Evolutionary conservation across 2,113 vertebrate species (phyloP), one percentile per base, ranked within the genome.

Genomic region (Lipophrys pholis): DNA sequence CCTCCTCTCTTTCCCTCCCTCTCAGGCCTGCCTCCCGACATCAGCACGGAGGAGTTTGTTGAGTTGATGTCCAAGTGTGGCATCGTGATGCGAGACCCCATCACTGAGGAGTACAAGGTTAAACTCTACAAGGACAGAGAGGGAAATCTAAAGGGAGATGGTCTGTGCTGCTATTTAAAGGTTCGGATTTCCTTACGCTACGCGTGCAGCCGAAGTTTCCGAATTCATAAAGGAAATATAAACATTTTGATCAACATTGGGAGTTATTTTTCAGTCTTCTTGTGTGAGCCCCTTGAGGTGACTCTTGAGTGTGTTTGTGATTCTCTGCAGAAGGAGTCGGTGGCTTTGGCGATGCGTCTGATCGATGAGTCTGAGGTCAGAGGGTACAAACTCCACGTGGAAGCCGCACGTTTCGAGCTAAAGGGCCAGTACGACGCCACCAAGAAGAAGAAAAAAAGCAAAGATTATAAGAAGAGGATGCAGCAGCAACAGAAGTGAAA

Each of bases 141-240:
- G 46, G 97, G 97, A 57, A 98, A 98, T 86, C 96, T 96, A 72
- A 99, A 99, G 91, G 98, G 98, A 72, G 98, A 98, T 9, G 97
- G 97, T 5, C 95, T 99, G 69, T 99, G 98, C 91, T 99, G 97
- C 90, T 99, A 98, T 80, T 93, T 98, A 8, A 99, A 98, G 96
- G 97, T 98, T n/a, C 76, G 94, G 14, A 6, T 16, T 11, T 46
- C 14, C 11, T 21, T 35, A 2, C 21, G 21, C 2, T 30, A 2
- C 2, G 2, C 21, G 2, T 30, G 21, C 21, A 42, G 12, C 10
- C 46, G n/a, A 10, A 36, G 8, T 36, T 38, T 41, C 48, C 21
- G 43, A 2, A 1, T 17, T 21, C 0, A 16, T 11, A 6, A 46
- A 41, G 11, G 9, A 30, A 4, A 30, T 30, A 30, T 30, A 30